Conservation (phyloP, 2,888 invertebrate species). For the Griposia aprilina region DNA sequence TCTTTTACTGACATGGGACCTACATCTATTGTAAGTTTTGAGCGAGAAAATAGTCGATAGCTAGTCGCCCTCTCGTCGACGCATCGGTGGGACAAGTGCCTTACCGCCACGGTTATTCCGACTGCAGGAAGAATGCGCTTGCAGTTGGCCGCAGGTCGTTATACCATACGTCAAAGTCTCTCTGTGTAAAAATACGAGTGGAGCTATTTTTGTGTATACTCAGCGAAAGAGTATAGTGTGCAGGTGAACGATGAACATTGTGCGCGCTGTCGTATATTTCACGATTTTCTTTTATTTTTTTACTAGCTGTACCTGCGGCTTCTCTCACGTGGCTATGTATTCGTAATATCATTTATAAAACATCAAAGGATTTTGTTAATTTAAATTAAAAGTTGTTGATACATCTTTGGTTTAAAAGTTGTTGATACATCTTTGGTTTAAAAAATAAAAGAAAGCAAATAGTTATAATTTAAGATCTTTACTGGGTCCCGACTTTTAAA, state of each 20-base stretch:
- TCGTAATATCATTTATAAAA: background rate
- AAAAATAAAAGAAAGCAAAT: background rate
- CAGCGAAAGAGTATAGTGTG: background rate
- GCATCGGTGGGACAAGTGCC: background rate
- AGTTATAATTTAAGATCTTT: background rate
- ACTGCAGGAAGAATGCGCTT: conserved; percentile 65
- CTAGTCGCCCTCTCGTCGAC: background rate
- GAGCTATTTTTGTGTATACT: conserved; percentile 35
- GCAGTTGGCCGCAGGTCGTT: conserved; percentile 62
- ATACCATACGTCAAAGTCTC: conserved; percentile 61
- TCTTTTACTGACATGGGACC: no score
- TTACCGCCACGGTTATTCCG: conserved; percentile 56
- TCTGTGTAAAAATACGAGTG: conserved; percentile 59
- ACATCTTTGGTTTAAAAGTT: background rate
- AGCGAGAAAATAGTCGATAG: background rate
- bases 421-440: background rate
- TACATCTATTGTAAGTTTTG: background rate
- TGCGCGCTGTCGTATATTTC: background rate
- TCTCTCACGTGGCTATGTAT: background rate
- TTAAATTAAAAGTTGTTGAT: background rate
- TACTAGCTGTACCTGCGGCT: background rate
- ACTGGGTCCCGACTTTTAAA: background rate
- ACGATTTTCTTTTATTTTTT: background rate
- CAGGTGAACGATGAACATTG: no score
- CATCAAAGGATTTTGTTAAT: background rate